These are phyloP conservation scores for Cinclus mexicanus DNA, from an alignment of 2,113 vertebrate genomes.

Conservation along the genomic window DNA sequence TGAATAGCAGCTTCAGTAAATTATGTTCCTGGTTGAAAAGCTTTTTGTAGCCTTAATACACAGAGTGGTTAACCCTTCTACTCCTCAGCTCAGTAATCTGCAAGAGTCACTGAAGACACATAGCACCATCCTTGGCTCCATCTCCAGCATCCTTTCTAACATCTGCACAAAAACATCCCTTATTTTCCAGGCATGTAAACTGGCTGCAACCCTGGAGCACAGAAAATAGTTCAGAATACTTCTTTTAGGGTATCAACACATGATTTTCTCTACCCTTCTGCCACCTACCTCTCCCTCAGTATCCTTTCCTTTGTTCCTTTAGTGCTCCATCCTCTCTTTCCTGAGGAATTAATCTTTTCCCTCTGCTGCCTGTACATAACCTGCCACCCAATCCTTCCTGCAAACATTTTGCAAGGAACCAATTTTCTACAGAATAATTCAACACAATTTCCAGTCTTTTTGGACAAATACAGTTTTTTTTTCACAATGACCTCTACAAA, in stretches of 20 bases:
- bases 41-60: conserved; percentile 56
- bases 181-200: not conserved
- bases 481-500: not conserved
- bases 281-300: not conserved
- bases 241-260: not conserved
- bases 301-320: not conserved
- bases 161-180: not conserved
- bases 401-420: not conserved
- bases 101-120: not conserved
- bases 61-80: conserved; percentile 59
- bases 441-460: not conserved
- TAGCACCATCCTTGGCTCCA: not conserved
- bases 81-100: not conserved
- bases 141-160: not conserved
- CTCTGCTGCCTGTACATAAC: not conserved
- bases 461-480: not conserved
- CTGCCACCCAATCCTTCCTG: not conserved
- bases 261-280: not conserved
- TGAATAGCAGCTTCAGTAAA: conserved; percentile 62
- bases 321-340: not conserved
- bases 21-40: conserved; percentile 55
- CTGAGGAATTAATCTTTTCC: not conserved
- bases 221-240: not conserved
- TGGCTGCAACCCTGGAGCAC: not conserved
- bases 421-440: not conserved